phyloP scores from a whole-genome alignment of 2,113 vertebrate species.

The Thamnophis sirtalis region DNA sequence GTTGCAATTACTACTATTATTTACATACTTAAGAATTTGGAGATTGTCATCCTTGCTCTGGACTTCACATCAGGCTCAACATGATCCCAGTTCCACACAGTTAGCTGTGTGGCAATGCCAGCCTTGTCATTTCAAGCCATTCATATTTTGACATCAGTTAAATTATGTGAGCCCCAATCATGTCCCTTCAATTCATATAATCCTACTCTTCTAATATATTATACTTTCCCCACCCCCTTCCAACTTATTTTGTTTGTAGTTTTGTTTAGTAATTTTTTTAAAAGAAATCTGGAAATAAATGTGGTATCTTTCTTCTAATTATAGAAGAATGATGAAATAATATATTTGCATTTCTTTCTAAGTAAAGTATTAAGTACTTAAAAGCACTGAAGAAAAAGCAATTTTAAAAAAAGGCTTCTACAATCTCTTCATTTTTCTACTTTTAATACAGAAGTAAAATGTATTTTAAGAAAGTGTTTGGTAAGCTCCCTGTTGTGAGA shows the following conservation, averaged over 20 bases:
- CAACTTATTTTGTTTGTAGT: background rate
- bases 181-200: background rate
- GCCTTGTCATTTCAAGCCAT: background rate
- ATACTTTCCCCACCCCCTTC: background rate
- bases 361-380: background rate
- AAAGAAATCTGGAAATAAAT: background rate
- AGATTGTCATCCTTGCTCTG: background rate
- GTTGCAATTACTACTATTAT: background rate
- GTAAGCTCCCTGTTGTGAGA: no score
- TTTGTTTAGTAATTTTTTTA: background rate
- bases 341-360: background rate
- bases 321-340: background rate
- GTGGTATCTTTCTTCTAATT: background rate
- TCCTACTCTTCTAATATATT: background rate
- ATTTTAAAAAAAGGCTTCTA: background rate
- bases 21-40: background rate
- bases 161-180: background rate
- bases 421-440: background rate
- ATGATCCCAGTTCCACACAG: background rate
- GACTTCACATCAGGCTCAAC: background rate
- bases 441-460: background rate
- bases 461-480: background rate
- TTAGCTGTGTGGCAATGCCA: background rate
- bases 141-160: background rate
- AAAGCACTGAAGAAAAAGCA: background rate